These are phyloP conservation scores for Ciconia stormi DNA, from an alignment of 2,113 vertebrate species.

Conservation along the genomic window DNA sequence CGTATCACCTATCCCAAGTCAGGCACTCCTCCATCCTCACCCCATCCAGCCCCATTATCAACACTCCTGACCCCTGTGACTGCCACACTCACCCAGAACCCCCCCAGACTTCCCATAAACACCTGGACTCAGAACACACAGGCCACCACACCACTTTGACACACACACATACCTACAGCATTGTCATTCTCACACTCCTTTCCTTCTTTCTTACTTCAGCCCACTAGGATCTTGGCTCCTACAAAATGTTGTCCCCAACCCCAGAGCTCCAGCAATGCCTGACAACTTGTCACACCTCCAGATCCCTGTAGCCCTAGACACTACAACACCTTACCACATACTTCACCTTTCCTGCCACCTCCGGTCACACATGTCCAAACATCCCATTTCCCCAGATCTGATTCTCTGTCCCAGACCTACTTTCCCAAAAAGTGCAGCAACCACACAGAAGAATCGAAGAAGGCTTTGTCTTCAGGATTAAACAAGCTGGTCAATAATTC, in stretches of 20 bases:
- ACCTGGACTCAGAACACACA: fast-evolving
- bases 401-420: neutral
- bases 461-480: neutral
- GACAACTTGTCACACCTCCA: neutral
- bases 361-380: neutral
- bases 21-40: neutral
- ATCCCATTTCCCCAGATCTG: neutral
- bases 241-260: neutral
- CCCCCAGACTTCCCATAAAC: neutral
- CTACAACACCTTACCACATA: neutral
- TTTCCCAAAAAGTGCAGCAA: neutral
- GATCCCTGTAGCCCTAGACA: neutral
- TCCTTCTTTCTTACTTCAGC: neutral
- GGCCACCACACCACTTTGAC: neutral
- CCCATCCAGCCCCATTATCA: neutral
- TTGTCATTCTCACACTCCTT: neutral
- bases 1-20: fast-evolving
- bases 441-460: neutral
- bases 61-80: neutral
- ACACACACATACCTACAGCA: no score
- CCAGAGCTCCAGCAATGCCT: neutral
- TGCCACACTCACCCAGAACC: neutral
- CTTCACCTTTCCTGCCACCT: neutral
- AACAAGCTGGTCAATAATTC: neutral
- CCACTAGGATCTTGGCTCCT: neutral